phyloP scores from a whole-genome alignment of 1,140 invertebrate genomes.

The Neodiprion lecontei region DNA sequence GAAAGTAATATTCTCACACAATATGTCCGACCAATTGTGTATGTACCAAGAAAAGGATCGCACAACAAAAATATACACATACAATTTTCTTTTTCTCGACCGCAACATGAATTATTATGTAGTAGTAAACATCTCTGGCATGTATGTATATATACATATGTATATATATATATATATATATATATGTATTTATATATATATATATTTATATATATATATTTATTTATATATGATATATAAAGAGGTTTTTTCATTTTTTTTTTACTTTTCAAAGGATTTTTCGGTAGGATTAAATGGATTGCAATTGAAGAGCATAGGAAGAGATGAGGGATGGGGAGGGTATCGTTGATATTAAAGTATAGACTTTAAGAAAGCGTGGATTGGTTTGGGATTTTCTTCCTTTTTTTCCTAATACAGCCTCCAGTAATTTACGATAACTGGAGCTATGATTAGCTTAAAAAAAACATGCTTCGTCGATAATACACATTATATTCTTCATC shows the following conservation, averaged over 20 bases:
- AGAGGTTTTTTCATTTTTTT: constrained; percentile 4
- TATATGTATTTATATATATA: too few relatives aligned
- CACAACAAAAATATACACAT: constrained; percentile 33
- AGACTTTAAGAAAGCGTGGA: background rate
- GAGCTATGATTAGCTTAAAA: background rate
- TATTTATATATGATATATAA: constrained; percentile 35
- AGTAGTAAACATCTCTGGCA: constrained; percentile 35
- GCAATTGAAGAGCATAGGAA: background rate
- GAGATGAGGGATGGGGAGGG: background rate
- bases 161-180: too few relatives aligned
- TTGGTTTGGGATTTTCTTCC: background rate
- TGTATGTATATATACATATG: constrained; percentile 27
- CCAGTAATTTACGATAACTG: background rate
- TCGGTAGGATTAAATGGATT: background rate
- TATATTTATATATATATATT: too few relatives aligned
- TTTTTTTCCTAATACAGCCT: background rate
- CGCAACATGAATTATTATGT: constrained; percentile 37
- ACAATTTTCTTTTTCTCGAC: constrained; percentile 30
- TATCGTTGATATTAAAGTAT: background rate
- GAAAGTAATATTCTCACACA: too few relatives aligned
- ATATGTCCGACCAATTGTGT: too few relatives aligned
- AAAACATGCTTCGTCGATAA: background rate
- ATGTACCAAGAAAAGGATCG: background rate
- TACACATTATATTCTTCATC: constrained; percentile 3
- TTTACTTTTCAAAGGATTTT: background rate